Evolutionary conservation across 1,140 invertebrate species (phyloP), one percentile per base, ranked within the genome.

Genomic region (Drosophila nebulosa): DNA sequence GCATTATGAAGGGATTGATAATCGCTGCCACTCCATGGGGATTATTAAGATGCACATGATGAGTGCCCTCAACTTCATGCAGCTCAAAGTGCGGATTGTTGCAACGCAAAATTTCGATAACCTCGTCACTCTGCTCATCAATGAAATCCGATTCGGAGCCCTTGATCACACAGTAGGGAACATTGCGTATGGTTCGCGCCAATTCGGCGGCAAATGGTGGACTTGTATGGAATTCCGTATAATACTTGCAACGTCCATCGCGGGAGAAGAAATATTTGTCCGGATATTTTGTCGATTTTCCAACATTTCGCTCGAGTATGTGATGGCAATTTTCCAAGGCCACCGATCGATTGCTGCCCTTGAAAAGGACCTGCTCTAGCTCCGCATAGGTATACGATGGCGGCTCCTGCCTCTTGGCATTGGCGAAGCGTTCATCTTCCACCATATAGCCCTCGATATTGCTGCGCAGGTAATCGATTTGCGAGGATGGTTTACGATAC

Each of bases 11-110:
- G 1, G 93, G 90, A 69, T 92, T 92, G 36, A 95, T 93, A 30
- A 93, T 65, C 18, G 92, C 91, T 3, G 93, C 93, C 46, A 95
- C 90, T 50, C 85, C 79, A 66, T 93, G 89, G 1, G 95, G 93
- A 79, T 95, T 92, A 68, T 94, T 95, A 36, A 96, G 91, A 89
- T 97, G 96, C 5, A 95, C 92, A 90, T 96, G 95, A 92, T 97
- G 96, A 4, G 90, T 91, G 24, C 93, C 95, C 21, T 94, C 95
- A 2, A 96, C 85, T 63, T 93, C 92, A 56, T 94, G 92, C 59
- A 93, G 93, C 74, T 94, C 92, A 83, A 95, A 96, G 52, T 94
- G 92, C 2, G 91, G 90, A 78, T 94, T 92, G 63, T 92, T 91
- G 60, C 91, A 92, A 51, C 86, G 74, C 36, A 95, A 78, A 12